Base-by-base conservation (phyloP, 1,140 invertebrate genomes). In the Trichonephila clavata region DNA sequence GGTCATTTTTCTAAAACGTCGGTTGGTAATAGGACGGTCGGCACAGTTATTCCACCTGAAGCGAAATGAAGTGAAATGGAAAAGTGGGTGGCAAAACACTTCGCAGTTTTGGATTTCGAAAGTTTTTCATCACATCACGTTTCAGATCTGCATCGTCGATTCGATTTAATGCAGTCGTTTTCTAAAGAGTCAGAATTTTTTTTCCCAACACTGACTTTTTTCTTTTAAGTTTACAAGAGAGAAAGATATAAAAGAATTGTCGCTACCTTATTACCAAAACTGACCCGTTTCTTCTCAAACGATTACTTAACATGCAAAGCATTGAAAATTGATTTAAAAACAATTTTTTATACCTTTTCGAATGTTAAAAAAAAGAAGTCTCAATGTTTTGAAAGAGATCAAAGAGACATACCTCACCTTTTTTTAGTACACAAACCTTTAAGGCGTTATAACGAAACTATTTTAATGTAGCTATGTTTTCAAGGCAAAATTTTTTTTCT, bases 81-180 rank as follows among this genome's bases (percentile, higher is more conserved):
- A 92, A 92, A 92, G 90, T 92, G 90, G 83, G 90, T 92, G 90
- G 83, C 90, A 92, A 92, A 92, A 92, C 90, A 86, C 83, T 92
- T 92, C 81, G 83, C 90, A 86, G 90, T 92, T 92, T 92, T 68
- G 63, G 43, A 71, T 92, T 92, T 84, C 80, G 90, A 86, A 86
- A 92, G 63, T 84, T 84, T 86, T 65, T 65, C 81, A 86, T 86
- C 80, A 57, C 80, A 71, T 71, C 83, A 68, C 83, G 90, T 86
- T 71, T 92, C 61, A 68, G 89, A 32, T 92, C 60, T 92, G 90
- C 90, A 59, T 86, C 90, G 83, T 3, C 81, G 90, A 32, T 86
- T 86, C 63, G 90, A 68, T 86, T 92, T 92, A 83, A 83, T 91
- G 71, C 77, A 91, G 80, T 43, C n/a, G 89, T 63, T 43, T 83